Percentiles rank a stretch among this genome's conserved stretches.
Evolutionary conservation across 2,888 invertebrate species (phyloP).

Genomic region (Pterostichus niger): DNA sequence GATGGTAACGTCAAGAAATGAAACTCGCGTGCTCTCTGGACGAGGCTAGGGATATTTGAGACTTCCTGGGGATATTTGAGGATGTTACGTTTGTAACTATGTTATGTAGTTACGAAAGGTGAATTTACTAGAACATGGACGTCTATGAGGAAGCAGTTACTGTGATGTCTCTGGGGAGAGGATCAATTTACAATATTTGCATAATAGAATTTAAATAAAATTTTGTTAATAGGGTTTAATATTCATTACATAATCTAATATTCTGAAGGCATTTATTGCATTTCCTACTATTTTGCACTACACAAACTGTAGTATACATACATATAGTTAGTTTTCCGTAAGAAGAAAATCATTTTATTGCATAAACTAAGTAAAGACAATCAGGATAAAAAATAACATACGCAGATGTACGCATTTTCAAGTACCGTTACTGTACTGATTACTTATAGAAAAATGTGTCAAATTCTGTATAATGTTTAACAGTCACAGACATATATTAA

Average conservation of each 20-base stretch:
- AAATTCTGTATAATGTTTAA: no score
- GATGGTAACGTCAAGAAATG: conserved; percentile 11
- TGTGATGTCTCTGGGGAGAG: not conserved
- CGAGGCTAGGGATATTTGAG: not conserved
- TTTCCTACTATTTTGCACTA: no score
- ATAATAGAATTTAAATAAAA: conserved; percentile 4
- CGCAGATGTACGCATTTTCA: no score
- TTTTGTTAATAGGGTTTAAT: not conserved
- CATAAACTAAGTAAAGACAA: no score
- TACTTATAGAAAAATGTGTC: no score
- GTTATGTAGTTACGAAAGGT: conserved; percentile 7
- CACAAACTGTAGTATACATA: no score
- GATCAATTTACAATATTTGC: not conserved
- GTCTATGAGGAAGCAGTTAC: not conserved
- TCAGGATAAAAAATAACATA: no score
- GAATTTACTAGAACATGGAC: not conserved
- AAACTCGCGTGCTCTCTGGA: not conserved
- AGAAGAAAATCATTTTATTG: no score
- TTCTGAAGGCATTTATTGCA: not conserved
- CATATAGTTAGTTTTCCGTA: no score
- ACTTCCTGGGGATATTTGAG: not conserved
- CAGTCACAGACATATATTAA: no score
- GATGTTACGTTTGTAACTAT: conserved; percentile 5
- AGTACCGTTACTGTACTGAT: no score
- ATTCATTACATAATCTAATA: not conserved